A percentile compares a stretch with the other conserved stretches of the same genome.
phyloP scores from a whole-genome alignment of 2,797 vertebrate genomes.

The Peromyscus eremicus region DNA sequence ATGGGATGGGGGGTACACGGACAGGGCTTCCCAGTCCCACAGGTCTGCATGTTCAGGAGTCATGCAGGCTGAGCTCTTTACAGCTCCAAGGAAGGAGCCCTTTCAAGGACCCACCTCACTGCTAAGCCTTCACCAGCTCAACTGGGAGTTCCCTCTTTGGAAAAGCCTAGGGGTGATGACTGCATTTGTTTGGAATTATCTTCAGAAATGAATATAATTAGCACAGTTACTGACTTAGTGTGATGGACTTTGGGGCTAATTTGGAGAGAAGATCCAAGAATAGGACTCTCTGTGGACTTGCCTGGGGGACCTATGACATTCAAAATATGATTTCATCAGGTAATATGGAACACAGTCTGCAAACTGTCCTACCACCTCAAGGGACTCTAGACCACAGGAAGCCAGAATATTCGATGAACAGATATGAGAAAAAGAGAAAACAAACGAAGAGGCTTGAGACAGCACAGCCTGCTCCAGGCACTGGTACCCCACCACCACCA shows the following conservation, averaged over 20 bases:
- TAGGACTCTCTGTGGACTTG: not conserved
- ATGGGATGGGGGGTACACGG: not conserved
- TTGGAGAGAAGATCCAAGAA: slow-evolving; percentile 21
- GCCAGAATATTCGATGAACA: not conserved
- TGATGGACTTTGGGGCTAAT: not conserved
- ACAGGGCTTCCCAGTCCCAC: not conserved
- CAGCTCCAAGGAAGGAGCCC: not conserved
- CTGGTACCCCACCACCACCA: no score
- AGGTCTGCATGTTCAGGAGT: not conserved
- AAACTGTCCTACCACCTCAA: not conserved
- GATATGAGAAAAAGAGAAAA: not conserved
- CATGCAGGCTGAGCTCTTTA: not conserved
- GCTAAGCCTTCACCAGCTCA: not conserved
- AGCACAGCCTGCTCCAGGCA: not conserved
- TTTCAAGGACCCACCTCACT: not conserved
- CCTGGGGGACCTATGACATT: not conserved
- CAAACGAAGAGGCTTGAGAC: not conserved
- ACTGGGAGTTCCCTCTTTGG: not conserved
- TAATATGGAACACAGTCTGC: not conserved
- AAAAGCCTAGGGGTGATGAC: not conserved
- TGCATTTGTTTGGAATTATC: not conserved
- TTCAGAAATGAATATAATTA: slow-evolving; percentile 18
- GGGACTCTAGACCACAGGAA: not conserved
- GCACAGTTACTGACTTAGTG: not conserved
- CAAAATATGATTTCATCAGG: slow-evolving; percentile 30